Conservation (phyloP, 2,888 invertebrate genomes). For the Coelogynopora nodosa region DNA sequence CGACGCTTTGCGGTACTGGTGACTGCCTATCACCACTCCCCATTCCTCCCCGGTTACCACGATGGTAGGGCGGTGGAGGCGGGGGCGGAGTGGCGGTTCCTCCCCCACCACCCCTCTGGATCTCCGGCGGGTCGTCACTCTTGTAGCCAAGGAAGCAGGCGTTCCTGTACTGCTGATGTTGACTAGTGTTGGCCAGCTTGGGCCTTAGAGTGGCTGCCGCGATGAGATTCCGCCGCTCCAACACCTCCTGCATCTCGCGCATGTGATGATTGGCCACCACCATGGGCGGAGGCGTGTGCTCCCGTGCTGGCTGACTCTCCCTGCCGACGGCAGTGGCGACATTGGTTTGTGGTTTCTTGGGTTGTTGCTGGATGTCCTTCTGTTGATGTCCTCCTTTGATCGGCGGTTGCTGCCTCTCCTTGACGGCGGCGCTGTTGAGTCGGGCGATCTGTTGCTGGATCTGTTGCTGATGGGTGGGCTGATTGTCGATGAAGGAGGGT, state of each 20-base stretch:
- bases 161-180: neutral
- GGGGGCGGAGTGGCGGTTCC: too few species aligned
- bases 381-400: neutral
- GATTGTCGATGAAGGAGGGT: neutral
- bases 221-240: neutral
- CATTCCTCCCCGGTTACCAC: neutral
- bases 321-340: neutral
- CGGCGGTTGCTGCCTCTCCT: neutral
- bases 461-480: neutral
- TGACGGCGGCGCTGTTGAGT: neutral
- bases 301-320: neutral
- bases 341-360: too few species aligned
- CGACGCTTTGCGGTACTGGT: too few species aligned
- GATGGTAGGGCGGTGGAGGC: neutral
- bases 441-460: neutral
- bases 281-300: neutral
- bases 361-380: neutral
- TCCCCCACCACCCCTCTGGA: neutral
- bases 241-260: neutral
- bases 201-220: neutral
- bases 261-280: neutral
- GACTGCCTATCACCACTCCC: neutral
- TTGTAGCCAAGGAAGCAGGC: neutral
- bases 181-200: neutral
- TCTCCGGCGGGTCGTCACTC: neutral